Percentiles rank a stretch among this genome's conserved stretches.
phyloP scores from a whole-genome alignment of 2,113 vertebrate species.

The Laticauda colubrina region DNA sequence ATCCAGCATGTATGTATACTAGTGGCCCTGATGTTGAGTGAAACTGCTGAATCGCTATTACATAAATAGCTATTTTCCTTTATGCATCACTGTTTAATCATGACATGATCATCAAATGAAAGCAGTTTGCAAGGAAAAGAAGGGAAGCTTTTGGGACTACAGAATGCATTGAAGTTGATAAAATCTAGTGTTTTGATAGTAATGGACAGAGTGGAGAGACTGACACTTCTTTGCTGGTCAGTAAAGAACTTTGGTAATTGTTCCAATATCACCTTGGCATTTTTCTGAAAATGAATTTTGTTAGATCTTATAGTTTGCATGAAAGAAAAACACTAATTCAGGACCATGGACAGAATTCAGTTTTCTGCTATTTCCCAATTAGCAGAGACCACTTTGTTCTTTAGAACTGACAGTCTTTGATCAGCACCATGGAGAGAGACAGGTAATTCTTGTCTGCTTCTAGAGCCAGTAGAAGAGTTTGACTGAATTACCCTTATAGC shows the following conservation, averaged over 20 bases:
- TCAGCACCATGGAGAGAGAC: slow-evolving; percentile 30
- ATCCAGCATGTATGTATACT: background rate
- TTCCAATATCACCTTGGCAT: background rate
- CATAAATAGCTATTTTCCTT: slow-evolving; percentile 17
- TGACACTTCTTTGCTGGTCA: background rate
- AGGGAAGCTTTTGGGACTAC: background rate
- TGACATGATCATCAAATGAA: background rate
- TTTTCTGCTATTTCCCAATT: background rate
- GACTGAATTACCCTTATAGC: slow-evolving; percentile 6
- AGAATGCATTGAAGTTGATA: background rate
- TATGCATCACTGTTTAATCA: background rate
- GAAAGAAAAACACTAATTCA: background rate
- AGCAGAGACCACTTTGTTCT: background rate
- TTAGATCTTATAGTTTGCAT: background rate
- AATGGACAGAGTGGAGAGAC: background rate
- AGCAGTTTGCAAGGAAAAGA: background rate
- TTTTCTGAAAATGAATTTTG: background rate
- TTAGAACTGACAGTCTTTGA: background rate
- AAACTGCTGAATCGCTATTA: background rate
- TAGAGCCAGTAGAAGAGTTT: background rate
- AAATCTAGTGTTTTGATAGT: background rate
- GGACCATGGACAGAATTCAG: background rate
- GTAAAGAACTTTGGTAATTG: background rate
- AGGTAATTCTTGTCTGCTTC: background rate
- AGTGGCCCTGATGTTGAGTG: background rate